A percentile compares a stretch with the other conserved stretches of the same genome.
Evolutionary conservation across 1,140 invertebrate genomes (phyloP).

Genomic region (Pogonomyrmex californicus): DNA sequence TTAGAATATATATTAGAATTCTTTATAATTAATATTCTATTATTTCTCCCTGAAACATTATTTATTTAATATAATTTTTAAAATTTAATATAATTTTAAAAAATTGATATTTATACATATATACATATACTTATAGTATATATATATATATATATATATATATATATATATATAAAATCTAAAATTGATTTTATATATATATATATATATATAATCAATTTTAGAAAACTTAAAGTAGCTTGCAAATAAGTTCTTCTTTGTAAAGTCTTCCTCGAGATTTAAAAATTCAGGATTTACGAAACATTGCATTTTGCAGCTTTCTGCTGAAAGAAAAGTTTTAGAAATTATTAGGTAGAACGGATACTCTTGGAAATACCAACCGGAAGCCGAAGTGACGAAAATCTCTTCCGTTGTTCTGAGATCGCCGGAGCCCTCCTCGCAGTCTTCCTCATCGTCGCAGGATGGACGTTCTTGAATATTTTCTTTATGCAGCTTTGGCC

Average conservation of each 20-base stretch:
- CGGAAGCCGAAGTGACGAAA: constrained; percentile 88
- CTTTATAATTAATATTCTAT: too few species aligned
- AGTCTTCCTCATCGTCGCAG: constrained; percentile 94
- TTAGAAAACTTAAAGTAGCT: not conserved
- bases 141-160: not conserved
- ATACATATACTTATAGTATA: too few species aligned
- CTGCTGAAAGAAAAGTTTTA: not conserved
- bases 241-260: not conserved
- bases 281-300: not conserved
- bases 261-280: not conserved
- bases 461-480: constrained; percentile 83
- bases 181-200: not conserved
- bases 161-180: not conserved
- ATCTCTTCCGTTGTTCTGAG: constrained; percentile 89
- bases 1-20: not conserved
- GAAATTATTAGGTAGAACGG: not conserved
- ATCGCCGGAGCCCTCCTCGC: constrained; percentile 91
- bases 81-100: too few species aligned
- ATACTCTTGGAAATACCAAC: constrained; percentile 78
- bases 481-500: constrained; percentile 84
- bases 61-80: too few species aligned
- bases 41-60: too few species aligned
- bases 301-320: not conserved
- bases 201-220: not conserved
- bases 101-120: too few species aligned